phyloP scores from a whole-genome alignment of 2,113 vertebrate genomes.

The Rhinopomastus cyanomelas region DNA sequence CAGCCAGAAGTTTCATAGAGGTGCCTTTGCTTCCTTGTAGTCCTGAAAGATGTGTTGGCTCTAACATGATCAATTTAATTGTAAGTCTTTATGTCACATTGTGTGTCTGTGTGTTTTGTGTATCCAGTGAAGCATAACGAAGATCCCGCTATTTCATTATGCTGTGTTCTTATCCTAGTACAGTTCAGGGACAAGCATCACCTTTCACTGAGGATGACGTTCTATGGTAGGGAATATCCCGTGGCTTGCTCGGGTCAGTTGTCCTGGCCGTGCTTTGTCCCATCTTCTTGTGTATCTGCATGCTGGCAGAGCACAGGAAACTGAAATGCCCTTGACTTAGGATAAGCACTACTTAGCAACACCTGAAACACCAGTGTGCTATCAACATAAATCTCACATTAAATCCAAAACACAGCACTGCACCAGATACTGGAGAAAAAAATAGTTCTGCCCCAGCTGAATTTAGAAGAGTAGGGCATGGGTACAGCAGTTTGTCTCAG shows the following conservation, averaged over 20 bases:
- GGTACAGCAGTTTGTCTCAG: neutral
- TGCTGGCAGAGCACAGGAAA: neutral
- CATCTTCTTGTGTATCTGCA: neutral
- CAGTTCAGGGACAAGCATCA: neutral
- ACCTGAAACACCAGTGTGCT: neutral
- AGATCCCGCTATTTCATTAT: neutral
- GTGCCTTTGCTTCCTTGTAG: neutral
- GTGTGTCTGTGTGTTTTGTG: neutral
- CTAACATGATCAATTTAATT: neutral
- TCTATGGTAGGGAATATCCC: neutral
- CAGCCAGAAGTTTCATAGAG: neutral
- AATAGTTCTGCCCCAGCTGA: too few species aligned
- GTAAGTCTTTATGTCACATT: neutral
- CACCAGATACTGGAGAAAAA: too few species aligned
- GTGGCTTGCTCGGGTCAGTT: neutral
- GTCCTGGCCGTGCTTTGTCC: neutral
- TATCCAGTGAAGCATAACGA: neutral
- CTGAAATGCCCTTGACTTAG: neutral
- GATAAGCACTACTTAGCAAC: neutral
- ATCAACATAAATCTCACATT: neutral
- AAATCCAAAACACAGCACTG: too few species aligned
- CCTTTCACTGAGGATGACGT: neutral
- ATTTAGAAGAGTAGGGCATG: neutral
- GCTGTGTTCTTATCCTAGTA: neutral
- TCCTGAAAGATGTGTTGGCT: neutral